A percentile compares a stretch with the other conserved stretches of the same genome.
Evolutionary conservation across 1,140 invertebrate genomes (phyloP).

Genomic region (Drosophila willistoni): DNA sequence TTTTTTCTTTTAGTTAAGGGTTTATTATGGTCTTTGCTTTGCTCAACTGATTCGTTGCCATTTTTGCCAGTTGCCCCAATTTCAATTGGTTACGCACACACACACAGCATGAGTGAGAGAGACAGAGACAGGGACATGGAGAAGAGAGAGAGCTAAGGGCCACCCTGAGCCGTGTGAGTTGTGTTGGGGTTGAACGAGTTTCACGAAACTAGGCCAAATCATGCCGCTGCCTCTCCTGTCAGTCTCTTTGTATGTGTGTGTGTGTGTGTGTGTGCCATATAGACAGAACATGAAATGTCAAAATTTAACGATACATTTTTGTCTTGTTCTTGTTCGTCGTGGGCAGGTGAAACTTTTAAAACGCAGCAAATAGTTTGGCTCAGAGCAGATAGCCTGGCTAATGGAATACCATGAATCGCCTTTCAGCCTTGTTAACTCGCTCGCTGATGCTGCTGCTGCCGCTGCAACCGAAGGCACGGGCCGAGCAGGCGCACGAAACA

Average conservation of each 20-base stretch:
- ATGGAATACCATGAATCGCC: not conserved
- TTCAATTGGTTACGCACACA: slow-evolving; percentile 76
- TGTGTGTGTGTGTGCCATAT: not conserved
- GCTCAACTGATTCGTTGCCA: slow-evolving; percentile 67
- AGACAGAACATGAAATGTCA: not conserved
- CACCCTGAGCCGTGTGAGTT: slow-evolving; percentile 52
- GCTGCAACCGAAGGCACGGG: slow-evolving; percentile 33
- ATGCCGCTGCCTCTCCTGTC: slow-evolving; percentile 22
- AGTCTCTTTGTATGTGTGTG: not conserved
- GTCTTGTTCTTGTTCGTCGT: slow-evolving; percentile 8
- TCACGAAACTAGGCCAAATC: slow-evolving; percentile 69
- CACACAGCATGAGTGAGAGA: slow-evolving; percentile 14
- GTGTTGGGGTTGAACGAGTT: slow-evolving; percentile 44
- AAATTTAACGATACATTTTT: not conserved
- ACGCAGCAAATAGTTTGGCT: slow-evolving; percentile 27
- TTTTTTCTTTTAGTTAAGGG: slow-evolving; percentile 46
- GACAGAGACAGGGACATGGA: slow-evolving; percentile 29
- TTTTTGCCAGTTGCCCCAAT: slow-evolving; percentile 72
- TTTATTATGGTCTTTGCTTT: slow-evolving; percentile 77
- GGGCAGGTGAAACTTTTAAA: slow-evolving; percentile 59
- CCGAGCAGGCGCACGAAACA: slow-evolving; percentile 57
- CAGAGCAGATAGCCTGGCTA: slow-evolving; percentile 54
- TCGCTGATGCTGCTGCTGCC: slow-evolving; percentile 17
- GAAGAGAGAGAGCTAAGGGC: slow-evolving; percentile 41
- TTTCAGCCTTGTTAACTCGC: slow-evolving; percentile 2